Conservation (phyloP, 2,113 vertebrate genomes). For the Columba janthina region DNA sequence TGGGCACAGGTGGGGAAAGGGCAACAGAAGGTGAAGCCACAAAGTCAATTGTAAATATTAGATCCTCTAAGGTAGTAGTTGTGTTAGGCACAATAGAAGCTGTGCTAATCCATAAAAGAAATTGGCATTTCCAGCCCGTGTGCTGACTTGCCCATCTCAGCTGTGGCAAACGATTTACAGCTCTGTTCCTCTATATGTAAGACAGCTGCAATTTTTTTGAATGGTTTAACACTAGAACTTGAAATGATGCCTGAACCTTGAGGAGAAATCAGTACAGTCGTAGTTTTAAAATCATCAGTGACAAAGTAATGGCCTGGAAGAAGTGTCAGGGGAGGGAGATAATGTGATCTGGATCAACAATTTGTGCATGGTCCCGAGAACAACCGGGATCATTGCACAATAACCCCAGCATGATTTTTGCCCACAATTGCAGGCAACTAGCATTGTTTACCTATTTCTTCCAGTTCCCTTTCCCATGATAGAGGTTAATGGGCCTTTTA, state of each 20-base stretch:
- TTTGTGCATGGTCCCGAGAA: not conserved
- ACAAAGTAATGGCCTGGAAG: not conserved
- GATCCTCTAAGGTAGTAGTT: not conserved
- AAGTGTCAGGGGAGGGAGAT: not conserved
- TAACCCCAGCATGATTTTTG: not conserved
- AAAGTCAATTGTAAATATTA: not conserved
- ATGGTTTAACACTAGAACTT: not conserved
- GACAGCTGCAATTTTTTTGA: not conserved
- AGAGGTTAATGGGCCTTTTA: not conserved
- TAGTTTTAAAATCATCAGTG: not conserved
- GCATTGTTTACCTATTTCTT: not conserved
- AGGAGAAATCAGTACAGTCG: not conserved
- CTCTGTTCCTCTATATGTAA: not conserved
- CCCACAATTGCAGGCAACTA: not conserved
- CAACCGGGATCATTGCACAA: not conserved
- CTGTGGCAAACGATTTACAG: not conserved
- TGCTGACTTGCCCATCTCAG: not conserved
- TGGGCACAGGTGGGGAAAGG: not conserved
- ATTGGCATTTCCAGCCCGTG: not conserved
- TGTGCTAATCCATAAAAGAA: not conserved
- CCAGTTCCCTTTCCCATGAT: not conserved
- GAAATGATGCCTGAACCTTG: not conserved
- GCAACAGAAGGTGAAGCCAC: not conserved
- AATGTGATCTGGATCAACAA: not conserved
- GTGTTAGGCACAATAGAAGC: not conserved